Evolutionary conservation across 2,797 vertebrate species (phyloP), one percentile per base, ranked within the genome.

Genomic region (Otolemur crassicaudatus): DNA sequence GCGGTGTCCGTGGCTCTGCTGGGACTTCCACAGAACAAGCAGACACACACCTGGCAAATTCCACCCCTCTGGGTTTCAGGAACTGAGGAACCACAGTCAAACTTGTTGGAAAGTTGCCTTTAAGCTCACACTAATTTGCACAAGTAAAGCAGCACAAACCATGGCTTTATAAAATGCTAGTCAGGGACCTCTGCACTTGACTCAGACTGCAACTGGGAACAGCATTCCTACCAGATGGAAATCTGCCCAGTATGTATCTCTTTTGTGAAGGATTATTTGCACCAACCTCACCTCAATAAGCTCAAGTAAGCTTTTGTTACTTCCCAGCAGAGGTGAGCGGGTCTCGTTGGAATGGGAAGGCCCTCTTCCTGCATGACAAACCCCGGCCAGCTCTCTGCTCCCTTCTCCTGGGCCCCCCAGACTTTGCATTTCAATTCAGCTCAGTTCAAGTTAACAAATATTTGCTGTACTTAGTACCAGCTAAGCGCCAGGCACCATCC

Each of bases 391-490:
- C 53, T 22, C 70, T 85, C 8, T 12, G 56, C 88, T 81, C 60
- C 40, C 53, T 61, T 82, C 60, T 94, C 73, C 73, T 17, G 11
- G 72, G 69, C 87, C 37, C 40, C 29, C 56, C 67, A 34, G 23
- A 77, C 90, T 85, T 93, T 92, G 43, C 58, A 49, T 85, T 93
- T 93, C 85, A 92, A 1, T 84, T 94, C 72, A 75, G 16, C 75
- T 90, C 31, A 37, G 34, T 75, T 76, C 63, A 46, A 91, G 43
- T 86, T 80, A 43, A 61, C 91, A 93, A 83, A 67, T 46, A 87
- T 65, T 76, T 82, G 77, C 77, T 14, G n/a, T 80, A 58, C 69
- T 94, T 46, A 75, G 31, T n/a, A 58, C 67, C 56, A 60, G 76
- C 40, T 86, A 87, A 90, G 63, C 67, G 77, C 40, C 43, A 86